phyloP scores from a whole-genome alignment of 2,113 vertebrate species.

The Calyptomena viridis region DNA sequence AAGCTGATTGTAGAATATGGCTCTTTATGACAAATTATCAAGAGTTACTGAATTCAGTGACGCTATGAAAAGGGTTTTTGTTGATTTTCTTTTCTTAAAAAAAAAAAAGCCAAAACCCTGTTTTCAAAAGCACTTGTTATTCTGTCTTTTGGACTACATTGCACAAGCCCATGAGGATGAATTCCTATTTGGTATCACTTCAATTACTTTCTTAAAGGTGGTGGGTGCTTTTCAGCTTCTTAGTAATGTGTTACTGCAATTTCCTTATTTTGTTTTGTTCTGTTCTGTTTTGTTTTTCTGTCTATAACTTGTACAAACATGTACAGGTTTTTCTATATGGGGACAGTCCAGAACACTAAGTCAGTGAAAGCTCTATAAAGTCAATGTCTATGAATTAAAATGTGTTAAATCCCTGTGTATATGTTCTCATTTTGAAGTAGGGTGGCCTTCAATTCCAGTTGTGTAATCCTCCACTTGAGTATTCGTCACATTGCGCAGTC shows the following conservation, averaged over 20 bases:
- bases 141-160: neutral
- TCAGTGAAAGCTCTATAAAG: neutral
- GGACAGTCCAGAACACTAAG: neutral
- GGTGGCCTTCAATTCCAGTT: neutral
- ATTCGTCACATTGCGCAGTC: neutral
- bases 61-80: neutral
- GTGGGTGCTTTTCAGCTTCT: neutral
- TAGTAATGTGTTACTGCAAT: neutral
- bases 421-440: constrained; percentile 35
- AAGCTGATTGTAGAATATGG: neutral
- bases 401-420: constrained; percentile 39
- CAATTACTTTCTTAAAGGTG: neutral
- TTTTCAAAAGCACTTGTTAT: neutral
- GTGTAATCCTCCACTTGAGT: neutral
- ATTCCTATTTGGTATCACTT: neutral
- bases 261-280: neutral
- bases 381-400: neutral
- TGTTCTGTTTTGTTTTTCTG: neutral
- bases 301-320: neutral
- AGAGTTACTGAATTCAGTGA: neutral
- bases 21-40: neutral
- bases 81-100: neutral
- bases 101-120: neutral
- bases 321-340: neutral
- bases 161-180: neutral